phyloP scores from a whole-genome alignment of 2,888 invertebrate genomes.

The Strigamia crassipes region DNA sequence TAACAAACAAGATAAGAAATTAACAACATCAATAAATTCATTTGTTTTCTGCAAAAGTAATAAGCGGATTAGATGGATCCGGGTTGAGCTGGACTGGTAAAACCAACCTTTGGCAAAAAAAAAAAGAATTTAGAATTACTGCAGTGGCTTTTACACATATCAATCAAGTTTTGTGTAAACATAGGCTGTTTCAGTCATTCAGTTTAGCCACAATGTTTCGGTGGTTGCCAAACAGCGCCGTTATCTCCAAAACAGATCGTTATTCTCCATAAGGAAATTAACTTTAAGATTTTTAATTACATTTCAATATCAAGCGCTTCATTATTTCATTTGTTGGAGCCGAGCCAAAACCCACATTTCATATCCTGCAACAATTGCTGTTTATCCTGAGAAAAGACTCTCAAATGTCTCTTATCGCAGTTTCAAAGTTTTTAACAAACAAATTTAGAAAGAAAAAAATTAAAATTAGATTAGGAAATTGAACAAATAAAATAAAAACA shows the following conservation, averaged over 20 bases:
- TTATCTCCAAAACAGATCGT: not conserved
- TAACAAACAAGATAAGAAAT: not conserved
- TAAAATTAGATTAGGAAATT: no score
- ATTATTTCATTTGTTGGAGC: not conserved
- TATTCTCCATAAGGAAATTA: not conserved
- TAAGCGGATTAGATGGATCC: no score
- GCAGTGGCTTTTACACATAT: no score
- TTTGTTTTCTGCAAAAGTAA: not conserved
- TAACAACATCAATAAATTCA: not conserved
- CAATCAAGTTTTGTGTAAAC: no score
- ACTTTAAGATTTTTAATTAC: constrained; percentile 20
- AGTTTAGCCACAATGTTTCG: not conserved
- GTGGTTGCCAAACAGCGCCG: not conserved
- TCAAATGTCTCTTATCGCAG: not conserved
- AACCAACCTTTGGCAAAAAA: no score
- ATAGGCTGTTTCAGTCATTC: no score
- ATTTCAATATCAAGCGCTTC: constrained; percentile 24
- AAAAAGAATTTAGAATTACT: no score
- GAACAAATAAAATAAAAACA: no score
- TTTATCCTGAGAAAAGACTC: not conserved
- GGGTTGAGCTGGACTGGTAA: no score
- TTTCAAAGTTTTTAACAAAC: no score
- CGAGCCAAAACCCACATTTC: not conserved
- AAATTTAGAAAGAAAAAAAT: no score
- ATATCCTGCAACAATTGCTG: not conserved